These are phyloP conservation scores for Actinernus sp. DNA, from an alignment of 92 coral and sea anemone species.

Conservation along the genomic window DNA sequence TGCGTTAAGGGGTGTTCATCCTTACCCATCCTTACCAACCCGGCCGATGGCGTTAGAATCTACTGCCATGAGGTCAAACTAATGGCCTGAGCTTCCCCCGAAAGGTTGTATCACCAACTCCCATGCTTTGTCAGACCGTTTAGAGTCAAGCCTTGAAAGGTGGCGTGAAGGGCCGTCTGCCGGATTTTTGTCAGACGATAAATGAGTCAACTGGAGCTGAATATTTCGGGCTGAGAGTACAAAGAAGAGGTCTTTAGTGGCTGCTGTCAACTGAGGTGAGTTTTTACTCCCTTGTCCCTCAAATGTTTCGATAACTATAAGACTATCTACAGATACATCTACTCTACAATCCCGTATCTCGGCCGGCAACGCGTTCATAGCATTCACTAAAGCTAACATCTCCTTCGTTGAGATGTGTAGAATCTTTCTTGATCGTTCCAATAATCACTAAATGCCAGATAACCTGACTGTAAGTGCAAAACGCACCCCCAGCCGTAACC, in stretches of 20 bases:
- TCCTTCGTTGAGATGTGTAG: slow-evolving; percentile 11
- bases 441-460: slow-evolving; percentile 6
- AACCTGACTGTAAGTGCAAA: slow-evolving; percentile 16
- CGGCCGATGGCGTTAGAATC: slow-evolving; percentile 19
- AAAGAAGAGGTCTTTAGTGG: slow-evolving; percentile 8
- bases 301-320: slow-evolving; percentile 24
- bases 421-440: slow-evolving; percentile 5
- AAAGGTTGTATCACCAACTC: neutral
- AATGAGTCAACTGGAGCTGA: slow-evolving; percentile 9
- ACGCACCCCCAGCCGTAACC: too few species aligned
- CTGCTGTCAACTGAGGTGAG: slow-evolving; percentile 17
- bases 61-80: slow-evolving; percentile 21
- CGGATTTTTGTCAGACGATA: slow-evolving; percentile 17
- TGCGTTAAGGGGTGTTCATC: slow-evolving; percentile 9
- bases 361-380: slow-evolving; percentile 11
- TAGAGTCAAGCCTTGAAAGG: slow-evolving; percentile 9
- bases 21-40: too few species aligned
- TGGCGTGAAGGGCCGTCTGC: slow-evolving; percentile 43
- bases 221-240: slow-evolving; percentile 2
- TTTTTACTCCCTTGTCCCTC: slow-evolving; percentile 28
- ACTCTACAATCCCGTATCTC: slow-evolving; percentile 1
- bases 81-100: slow-evolving; percentile 28
- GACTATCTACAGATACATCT: slow-evolving; percentile 7
- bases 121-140: slow-evolving; percentile 8
- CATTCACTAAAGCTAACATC: slow-evolving; percentile 24